These are phyloP conservation scores for Tetrao urogallus DNA, from an alignment of 2,113 vertebrate species.

Conservation along the genomic window DNA sequence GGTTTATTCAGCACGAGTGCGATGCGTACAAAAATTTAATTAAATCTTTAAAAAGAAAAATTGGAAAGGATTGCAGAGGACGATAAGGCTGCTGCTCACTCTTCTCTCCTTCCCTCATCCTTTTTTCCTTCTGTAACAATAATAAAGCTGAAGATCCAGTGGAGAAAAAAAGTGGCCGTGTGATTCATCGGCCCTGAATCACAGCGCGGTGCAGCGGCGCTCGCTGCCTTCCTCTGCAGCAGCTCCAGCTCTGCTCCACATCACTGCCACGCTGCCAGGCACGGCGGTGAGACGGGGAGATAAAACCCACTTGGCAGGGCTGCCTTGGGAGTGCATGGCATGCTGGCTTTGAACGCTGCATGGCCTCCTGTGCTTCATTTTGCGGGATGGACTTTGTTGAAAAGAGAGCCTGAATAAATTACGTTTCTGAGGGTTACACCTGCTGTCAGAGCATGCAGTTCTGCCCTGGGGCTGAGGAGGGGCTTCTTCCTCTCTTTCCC, in stretches of 20 bases:
- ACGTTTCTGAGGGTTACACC: not conserved
- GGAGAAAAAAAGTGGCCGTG: not conserved
- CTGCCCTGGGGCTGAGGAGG: not conserved
- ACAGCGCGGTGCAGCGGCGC: constrained; percentile 23
- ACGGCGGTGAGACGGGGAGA: not conserved
- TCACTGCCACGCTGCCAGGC: not conserved
- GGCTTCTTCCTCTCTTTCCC: not conserved
- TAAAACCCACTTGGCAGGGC: not conserved
- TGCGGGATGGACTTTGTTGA: not conserved
- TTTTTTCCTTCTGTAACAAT: not conserved
- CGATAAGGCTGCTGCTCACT: not conserved
- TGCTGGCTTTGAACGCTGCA: not conserved
- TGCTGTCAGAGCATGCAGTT: not conserved
- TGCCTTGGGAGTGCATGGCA: not conserved
- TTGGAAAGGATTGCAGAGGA: not conserved
- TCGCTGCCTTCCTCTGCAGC: not conserved
- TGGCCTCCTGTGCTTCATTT: not conserved
- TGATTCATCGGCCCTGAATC: constrained; percentile 68
- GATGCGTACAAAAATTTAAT: not conserved
- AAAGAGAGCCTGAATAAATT: not conserved
- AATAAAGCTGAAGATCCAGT: constrained; percentile 49
- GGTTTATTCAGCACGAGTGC: not conserved
- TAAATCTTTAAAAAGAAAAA: not conserved
- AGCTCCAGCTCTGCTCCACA: not conserved
- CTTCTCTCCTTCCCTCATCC: accelerated